Evolutionary conservation across 92 coral and sea anemone species (phyloP), one percentile per base, ranked within the genome.

Genomic region (Palythoa caribaeorum): DNA sequence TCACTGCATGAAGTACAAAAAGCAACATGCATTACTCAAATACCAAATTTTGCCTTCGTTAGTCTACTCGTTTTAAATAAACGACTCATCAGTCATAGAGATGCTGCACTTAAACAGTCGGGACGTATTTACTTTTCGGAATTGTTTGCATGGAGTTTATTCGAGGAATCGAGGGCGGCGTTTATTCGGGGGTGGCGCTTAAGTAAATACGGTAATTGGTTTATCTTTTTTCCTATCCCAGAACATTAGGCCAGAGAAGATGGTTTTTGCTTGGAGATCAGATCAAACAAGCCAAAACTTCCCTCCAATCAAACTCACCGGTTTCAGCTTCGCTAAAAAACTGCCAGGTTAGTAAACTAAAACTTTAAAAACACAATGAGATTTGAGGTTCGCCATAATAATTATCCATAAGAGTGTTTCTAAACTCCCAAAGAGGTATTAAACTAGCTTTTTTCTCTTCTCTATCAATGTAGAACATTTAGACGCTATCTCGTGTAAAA

Each of bases 221-320:
- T 44, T 44, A 44, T 17, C n/a, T 3, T 28, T 19, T 21, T 39
- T 59, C 2, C 73, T 17, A 38, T 87, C 71, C 28, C 88, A 94
- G 98, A 93, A 94, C 60, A 91, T 94, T 37, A 84, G 94, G 85
- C 98, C 98, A 63, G 96, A 94, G 87, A 93, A 91, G 80, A 72
- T 93, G 57, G 72, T 93, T 62, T 55, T 94, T 59, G 71, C 91
- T 39, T 91, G 96, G 93, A 89, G 65, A 79, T 90, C 93, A 9
- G 87, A 70, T 44, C 87, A 91, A 40, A 78, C 80, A 10, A 91
- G 83, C n/a, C 80, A 85, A 12, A 91, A 76, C 47, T 91, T 93
- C 37, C 95, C 98, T 14, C 98, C 95, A 48, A 69, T 94, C 57
- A 94, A 94, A 71, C 91, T 94, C 66, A 89, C 94, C 6, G 96